Evolutionary conservation across 2,797 vertebrate genomes (phyloP).

Genomic region (Ptychobarbus kaznakovi): DNA sequence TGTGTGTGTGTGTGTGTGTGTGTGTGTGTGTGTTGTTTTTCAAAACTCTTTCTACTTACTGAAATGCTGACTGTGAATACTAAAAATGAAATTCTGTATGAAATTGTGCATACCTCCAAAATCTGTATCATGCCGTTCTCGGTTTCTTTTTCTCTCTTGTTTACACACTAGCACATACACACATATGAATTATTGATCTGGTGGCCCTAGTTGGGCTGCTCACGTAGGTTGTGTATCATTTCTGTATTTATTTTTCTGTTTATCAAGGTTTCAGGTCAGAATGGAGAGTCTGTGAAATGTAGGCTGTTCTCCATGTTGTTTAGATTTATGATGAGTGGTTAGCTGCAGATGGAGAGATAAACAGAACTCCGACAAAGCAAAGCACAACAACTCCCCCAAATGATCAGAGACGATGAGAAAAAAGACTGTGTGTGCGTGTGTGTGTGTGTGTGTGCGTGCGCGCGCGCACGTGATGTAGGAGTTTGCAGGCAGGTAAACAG

Average conservation of each 20-base stretch:
- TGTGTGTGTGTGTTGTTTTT: neutral
- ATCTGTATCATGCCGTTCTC: slow-evolving; percentile 1
- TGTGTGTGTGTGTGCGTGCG: neutral
- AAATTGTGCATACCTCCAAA: neutral
- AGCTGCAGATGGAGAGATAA: slow-evolving; percentile 23
- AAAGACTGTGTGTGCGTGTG: neutral
- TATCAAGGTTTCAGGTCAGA: neutral
- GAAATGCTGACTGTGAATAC: slow-evolving; percentile 10
- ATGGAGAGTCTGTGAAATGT: neutral
- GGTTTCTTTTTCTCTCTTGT: neutral
- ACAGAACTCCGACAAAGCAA: slow-evolving; percentile 1
- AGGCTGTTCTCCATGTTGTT: neutral
- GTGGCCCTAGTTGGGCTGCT: slow-evolving; percentile 6
- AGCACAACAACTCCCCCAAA: slow-evolving; percentile 1
- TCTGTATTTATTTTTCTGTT: slow-evolving; percentile 16
- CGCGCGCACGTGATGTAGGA: neutral
- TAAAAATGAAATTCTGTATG: neutral
- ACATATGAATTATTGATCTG: slow-evolving; percentile 29
- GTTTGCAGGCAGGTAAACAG: slow-evolving; percentile 48
- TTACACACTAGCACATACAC: neutral
- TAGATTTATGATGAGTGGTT: slow-evolving; percentile 2
- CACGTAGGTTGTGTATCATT: slow-evolving; percentile 21
- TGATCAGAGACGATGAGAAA: neutral
- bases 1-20: too few relatives aligned
- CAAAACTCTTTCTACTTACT: neutral